phyloP scores from a whole-genome alignment of 2,888 invertebrate species.

The Ectobius pallidus region DNA sequence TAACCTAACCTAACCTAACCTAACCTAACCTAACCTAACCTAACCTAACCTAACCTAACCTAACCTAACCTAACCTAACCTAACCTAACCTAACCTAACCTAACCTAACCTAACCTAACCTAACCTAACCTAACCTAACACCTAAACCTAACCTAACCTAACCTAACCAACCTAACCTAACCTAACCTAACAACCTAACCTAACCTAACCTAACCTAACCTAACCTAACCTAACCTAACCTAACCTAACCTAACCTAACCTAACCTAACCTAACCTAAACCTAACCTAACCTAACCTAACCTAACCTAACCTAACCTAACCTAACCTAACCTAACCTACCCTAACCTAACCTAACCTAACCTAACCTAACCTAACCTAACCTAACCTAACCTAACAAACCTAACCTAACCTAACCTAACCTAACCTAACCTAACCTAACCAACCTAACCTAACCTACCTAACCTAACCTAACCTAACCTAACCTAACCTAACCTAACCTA shows the following conservation, averaged over 20 bases:
- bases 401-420: background rate
- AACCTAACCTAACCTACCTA: constrained; percentile 1
- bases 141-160: constrained; percentile 2
- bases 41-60: constrained; percentile 36
- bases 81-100: constrained; percentile 6
- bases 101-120: constrained; percentile 11
- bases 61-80: constrained; percentile 42
- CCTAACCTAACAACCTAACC: constrained; percentile 22
- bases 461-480: constrained; percentile 14
- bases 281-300: constrained; percentile 46
- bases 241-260: constrained; percentile 45
- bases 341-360: constrained; percentile 19
- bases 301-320: constrained; percentile 46
- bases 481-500: constrained; percentile 41
- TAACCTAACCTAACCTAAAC: constrained; percentile 47
- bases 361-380: constrained; percentile 24
- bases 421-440: background rate
- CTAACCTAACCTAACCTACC: constrained; percentile 46
- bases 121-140: constrained; percentile 12
- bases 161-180: constrained; percentile 25
- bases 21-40: constrained; percentile 34
- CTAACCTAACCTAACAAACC: background rate
- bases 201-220: constrained; percentile 17
- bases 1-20: constrained; percentile 43
- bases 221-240: constrained; percentile 40